These are phyloP conservation scores for Lepidotrigona ventralis DNA, from an alignment of 1,140 invertebrate genomes.

Conservation along the genomic window DNA sequence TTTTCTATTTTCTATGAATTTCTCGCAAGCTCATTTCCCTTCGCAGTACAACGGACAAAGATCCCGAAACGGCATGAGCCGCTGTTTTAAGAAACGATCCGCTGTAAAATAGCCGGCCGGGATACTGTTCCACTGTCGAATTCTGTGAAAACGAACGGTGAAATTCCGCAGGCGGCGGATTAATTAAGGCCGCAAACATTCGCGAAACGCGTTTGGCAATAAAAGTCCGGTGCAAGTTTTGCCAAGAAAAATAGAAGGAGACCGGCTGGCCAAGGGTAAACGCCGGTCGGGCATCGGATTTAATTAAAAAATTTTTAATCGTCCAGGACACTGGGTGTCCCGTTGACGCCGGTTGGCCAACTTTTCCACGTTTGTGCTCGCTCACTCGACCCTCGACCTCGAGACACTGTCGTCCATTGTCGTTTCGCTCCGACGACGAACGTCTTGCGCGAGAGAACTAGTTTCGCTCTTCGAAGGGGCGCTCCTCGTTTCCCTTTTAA, in stretches of 20 bases:
- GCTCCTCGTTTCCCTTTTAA: neutral
- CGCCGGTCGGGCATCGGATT: neutral
- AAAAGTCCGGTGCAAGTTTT: conserved; percentile 20
- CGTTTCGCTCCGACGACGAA: neutral
- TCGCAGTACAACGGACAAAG: neutral
- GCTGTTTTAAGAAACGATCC: neutral
- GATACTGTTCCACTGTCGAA: neutral
- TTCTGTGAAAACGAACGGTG: neutral
- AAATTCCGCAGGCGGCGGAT: neutral
- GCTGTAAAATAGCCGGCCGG: neutral
- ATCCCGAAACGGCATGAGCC: neutral
- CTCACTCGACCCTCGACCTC: neutral
- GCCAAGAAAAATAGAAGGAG: conserved; percentile 16
- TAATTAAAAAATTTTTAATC: conserved; percentile 43
- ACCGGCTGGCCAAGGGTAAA: neutral
- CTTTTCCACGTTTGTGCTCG: neutral
- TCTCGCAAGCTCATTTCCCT: neutral
- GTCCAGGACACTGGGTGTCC: neutral
- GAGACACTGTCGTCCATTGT: neutral
- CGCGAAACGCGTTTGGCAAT: conserved; percentile 25
- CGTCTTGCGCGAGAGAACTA: neutral
- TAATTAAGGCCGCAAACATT: conserved; percentile 42
- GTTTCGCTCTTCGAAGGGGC: neutral
- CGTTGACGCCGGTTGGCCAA: neutral
- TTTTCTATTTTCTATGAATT: neutral